phyloP scores from a whole-genome alignment of 35 echinoderm and acorn worm species.

The Hemicentrotus pulcherrimus region DNA sequence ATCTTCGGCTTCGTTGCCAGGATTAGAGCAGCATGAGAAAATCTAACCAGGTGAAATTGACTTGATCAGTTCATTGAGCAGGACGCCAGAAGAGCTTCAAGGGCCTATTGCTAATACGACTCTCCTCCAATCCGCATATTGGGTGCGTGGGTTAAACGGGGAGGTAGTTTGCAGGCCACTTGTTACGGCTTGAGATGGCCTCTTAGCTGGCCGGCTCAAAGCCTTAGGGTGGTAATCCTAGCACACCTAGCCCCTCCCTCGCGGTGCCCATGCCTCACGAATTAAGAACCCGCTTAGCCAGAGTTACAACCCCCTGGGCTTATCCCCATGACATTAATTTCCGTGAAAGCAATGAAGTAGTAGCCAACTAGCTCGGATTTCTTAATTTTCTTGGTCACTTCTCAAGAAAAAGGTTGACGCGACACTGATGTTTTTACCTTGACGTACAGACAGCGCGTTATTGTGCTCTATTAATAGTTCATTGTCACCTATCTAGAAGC shows the following conservation, averaged over 20 bases:
- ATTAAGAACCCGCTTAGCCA: constrained; percentile 23
- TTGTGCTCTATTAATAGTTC: background rate
- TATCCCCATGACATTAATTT: constrained; percentile 43
- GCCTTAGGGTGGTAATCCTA: constrained; percentile 32
- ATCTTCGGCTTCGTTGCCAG: background rate
- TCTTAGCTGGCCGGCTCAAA: background rate
- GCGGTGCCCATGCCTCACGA: constrained; percentile 25
- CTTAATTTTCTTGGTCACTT: constrained; percentile 33
- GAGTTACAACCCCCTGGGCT: constrained; percentile 30
- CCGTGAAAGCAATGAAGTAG: constrained; percentile 42
- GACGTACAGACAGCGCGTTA: background rate
- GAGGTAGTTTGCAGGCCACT: constrained; percentile 33
- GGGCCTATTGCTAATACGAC: constrained; percentile 8
- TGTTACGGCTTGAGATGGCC: constrained; percentile 8
- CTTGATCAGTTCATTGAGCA: constrained; percentile 17
- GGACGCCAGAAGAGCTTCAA: background rate
- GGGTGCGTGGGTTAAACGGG: background rate
- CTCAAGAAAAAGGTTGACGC: background rate
- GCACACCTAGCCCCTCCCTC: constrained; percentile 34
- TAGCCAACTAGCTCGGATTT: constrained; percentile 25
- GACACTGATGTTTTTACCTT: constrained; percentile 2
- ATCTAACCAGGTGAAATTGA: constrained; percentile 10
- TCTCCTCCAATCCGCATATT: background rate
- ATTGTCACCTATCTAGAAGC: background rate
- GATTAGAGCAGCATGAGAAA: background rate